A percentile compares a stretch with the other conserved stretches of the same genome.
Evolutionary conservation across 2,113 vertebrate species (phyloP).

Genomic region (Prochilodus magdalenae): DNA sequence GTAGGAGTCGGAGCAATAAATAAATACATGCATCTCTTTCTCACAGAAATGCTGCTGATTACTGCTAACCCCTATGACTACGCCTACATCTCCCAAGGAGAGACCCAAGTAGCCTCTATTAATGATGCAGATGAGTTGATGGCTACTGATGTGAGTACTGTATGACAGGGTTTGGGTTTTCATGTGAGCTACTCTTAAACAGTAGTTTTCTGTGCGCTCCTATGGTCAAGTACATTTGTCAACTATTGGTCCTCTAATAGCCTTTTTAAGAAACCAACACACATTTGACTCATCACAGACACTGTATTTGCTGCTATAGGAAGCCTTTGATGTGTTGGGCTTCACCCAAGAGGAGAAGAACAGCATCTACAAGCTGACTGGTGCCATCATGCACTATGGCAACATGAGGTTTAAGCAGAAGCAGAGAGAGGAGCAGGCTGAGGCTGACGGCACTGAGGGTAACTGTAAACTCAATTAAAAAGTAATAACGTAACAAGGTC

Average conservation of each 20-base stretch:
- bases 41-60: slow-evolving; percentile 72
- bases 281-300: not conserved
- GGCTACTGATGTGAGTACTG: slow-evolving; percentile 52
- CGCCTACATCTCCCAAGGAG: slow-evolving; percentile 73
- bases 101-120: slow-evolving; percentile 71
- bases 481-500: no score
- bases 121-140: slow-evolving; percentile 54
- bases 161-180: not conserved
- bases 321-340: slow-evolving; percentile 83
- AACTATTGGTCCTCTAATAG: not conserved
- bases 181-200: not conserved
- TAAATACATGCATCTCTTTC: slow-evolving; percentile 60
- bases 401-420: slow-evolving; percentile 86
- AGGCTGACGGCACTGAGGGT: slow-evolving; percentile 83
- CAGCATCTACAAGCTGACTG: slow-evolving; percentile 76
- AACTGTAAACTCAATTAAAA: not conserved
- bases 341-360: slow-evolving; percentile 82
- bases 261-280: not conserved
- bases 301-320: slow-evolving; percentile 52
- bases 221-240: not conserved
- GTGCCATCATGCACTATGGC: slow-evolving; percentile 83
- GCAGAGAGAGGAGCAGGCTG: slow-evolving; percentile 82
- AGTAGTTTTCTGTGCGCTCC: not conserved
- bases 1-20: slow-evolving; percentile 29
- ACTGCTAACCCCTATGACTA: slow-evolving; percentile 76